phyloP scores from a whole-genome alignment of 2,888 invertebrate species.

The Drosophila setosimentum region DNA sequence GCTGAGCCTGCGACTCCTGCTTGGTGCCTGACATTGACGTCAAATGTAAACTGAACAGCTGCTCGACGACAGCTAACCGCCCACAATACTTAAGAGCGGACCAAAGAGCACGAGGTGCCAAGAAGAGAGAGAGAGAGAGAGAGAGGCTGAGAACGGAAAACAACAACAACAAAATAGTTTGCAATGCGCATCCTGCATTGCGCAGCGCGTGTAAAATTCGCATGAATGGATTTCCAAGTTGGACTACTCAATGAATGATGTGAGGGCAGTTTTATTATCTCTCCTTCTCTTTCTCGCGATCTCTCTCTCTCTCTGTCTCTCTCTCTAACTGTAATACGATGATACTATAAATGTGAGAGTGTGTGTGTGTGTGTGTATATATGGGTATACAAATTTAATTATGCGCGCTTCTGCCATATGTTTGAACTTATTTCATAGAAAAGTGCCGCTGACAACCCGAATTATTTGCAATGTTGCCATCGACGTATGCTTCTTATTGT shows the following conservation, averaged over 20 bases:
- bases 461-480: conserved; percentile 73
- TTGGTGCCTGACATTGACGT: conserved; percentile 65
- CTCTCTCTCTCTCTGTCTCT: conserved; percentile 19
- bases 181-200: conserved; percentile 76
- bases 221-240: conserved; percentile 66
- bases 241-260: conserved; percentile 64
- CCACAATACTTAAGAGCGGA: conserved; percentile 60
- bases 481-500: conserved; percentile 30
- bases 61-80: conserved; percentile 52
- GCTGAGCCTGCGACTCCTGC: conserved; percentile 59
- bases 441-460: conserved; percentile 49
- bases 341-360: conserved; percentile 32
- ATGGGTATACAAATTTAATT: conserved; percentile 63
- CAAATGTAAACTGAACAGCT: conserved; percentile 66
- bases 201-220: conserved; percentile 78
- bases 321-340: conserved; percentile 51
- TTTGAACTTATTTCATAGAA: conserved; percentile 63
- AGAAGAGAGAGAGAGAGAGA: conserved; percentile 43
- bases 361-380: conserved; percentile 16
- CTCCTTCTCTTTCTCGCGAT: conserved; percentile 2
- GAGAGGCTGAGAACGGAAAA: conserved; percentile 9
- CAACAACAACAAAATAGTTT: conserved; percentile 19
- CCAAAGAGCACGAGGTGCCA: conserved; percentile 41
- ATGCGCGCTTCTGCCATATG: conserved; percentile 78
- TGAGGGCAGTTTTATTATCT: conserved; percentile 14